phyloP scores from a whole-genome alignment of 2,888 invertebrate genomes.

The Pyrgus malvae region DNA sequence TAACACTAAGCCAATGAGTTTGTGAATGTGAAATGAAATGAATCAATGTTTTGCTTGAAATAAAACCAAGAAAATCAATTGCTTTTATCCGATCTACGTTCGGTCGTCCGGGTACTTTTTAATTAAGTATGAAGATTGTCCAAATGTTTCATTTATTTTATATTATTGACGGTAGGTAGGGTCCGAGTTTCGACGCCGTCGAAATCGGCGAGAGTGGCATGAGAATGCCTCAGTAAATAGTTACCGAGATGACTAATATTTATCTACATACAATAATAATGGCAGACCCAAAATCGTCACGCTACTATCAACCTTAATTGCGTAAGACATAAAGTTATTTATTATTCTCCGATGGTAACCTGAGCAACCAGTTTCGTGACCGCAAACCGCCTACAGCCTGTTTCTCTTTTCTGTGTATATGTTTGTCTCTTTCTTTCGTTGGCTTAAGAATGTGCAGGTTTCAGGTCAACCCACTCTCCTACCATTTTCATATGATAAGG shows the following conservation, averaged over 20 bases:
- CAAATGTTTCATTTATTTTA: too few relatives aligned
- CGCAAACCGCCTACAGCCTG: conserved; percentile 51
- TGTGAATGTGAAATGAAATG: too few relatives aligned
- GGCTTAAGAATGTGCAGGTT: conserved; percentile 50
- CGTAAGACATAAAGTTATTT: conserved; percentile 41
- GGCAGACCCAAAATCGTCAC: conserved; percentile 33
- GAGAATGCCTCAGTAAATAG: conserved; percentile 2
- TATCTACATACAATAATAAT: conserved; percentile 48
- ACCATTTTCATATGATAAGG: conserved; percentile 27
- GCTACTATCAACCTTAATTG: conserved; percentile 44
- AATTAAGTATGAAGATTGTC: too few relatives aligned
- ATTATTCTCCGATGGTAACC: conserved; percentile 39
- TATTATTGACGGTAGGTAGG: neutral
- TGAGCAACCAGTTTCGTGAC: conserved; percentile 65
- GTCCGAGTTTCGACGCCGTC: neutral
- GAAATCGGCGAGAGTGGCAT: neutral
- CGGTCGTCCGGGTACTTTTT: too few relatives aligned
- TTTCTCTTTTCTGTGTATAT: conserved; percentile 39
- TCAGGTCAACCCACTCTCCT: conserved; percentile 57
- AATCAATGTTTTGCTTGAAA: too few relatives aligned
- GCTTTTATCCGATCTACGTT: too few relatives aligned
- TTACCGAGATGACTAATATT: conserved; percentile 52
- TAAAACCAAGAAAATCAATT: too few relatives aligned
- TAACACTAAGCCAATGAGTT: too few relatives aligned
- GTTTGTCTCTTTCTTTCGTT: conserved; percentile 47